Conservation (phyloP, 2,797 vertebrate genomes). For the Sus cebifrons region DNA sequence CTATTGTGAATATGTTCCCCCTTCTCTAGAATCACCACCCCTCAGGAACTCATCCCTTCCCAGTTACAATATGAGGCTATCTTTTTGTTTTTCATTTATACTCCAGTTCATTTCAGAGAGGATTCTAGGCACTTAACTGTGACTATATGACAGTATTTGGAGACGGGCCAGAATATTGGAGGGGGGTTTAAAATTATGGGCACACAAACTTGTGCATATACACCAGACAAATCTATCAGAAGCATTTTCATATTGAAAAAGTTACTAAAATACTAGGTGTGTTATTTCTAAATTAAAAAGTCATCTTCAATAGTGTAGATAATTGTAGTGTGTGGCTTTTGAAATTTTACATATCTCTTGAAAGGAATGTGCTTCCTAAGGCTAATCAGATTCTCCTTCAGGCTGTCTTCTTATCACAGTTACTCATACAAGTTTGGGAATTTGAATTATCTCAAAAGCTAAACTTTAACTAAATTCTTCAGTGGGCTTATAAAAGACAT, state of each 20-base stretch:
- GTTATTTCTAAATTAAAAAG: conserved; percentile 46
- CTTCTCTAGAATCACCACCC: background rate
- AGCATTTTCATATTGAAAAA: conserved; percentile 54
- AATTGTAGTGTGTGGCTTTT: background rate
- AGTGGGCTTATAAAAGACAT: conserved; percentile 36
- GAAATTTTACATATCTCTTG: background rate
- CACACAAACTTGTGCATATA: background rate
- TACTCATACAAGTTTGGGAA: background rate
- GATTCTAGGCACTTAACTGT: conserved; percentile 18
- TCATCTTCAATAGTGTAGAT: background rate
- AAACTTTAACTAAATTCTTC: conserved; percentile 71
- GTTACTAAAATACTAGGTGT: background rate
- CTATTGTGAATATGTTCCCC: background rate
- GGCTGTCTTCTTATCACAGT: background rate
- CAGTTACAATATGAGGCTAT: background rate
- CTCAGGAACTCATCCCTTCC: background rate
- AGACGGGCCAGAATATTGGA: background rate
- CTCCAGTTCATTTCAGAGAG: conserved; percentile 29
- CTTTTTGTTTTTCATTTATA: conserved; percentile 26
- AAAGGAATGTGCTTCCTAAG: background rate
- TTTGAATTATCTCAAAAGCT: conserved; percentile 54
- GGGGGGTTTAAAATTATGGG: background rate
- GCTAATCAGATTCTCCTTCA: background rate
- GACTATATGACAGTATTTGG: background rate
- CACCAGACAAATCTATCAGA: background rate